These are phyloP conservation scores for Colinus virginianus DNA, from an alignment of 2,113 vertebrate genomes.

Conservation along the genomic window DNA sequence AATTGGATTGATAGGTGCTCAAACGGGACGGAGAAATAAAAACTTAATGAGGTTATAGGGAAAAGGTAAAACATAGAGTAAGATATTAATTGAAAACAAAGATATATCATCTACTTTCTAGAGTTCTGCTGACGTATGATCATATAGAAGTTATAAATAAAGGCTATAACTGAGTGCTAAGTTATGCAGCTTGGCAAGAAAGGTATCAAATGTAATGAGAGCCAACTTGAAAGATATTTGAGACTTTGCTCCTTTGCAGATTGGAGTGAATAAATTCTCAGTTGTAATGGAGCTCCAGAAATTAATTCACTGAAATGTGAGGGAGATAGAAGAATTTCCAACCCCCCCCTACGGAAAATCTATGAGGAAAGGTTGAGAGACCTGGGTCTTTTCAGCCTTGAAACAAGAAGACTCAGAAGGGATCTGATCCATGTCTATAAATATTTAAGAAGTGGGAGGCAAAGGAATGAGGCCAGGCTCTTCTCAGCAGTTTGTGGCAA, in stretches of 20 bases:
- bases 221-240: slow-evolving; percentile 28
- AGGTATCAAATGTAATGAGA: slow-evolving; percentile 27
- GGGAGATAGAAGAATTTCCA: slow-evolving; percentile 63
- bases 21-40: neutral
- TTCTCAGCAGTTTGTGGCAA: no score
- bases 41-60: neutral
- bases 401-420: no score
- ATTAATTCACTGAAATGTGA: slow-evolving; percentile 70
- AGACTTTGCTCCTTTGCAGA: slow-evolving; percentile 40
- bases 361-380: no score
- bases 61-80: neutral
- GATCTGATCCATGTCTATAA: no score
- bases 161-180: neutral
- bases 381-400: no score
- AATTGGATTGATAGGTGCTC: neutral
- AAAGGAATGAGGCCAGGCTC: no score
- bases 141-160: neutral
- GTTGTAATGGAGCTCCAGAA: slow-evolving; percentile 52
- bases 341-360: neutral
- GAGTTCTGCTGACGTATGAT: neutral
- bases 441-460: no score
- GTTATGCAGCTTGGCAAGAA: slow-evolving; percentile 19
- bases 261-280: slow-evolving; percentile 59
- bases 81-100: slow-evolving; percentile 10
- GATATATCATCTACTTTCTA: neutral